Conservation (phyloP, 1,140 invertebrate genomes). For the Caerostris darwini region DNA sequence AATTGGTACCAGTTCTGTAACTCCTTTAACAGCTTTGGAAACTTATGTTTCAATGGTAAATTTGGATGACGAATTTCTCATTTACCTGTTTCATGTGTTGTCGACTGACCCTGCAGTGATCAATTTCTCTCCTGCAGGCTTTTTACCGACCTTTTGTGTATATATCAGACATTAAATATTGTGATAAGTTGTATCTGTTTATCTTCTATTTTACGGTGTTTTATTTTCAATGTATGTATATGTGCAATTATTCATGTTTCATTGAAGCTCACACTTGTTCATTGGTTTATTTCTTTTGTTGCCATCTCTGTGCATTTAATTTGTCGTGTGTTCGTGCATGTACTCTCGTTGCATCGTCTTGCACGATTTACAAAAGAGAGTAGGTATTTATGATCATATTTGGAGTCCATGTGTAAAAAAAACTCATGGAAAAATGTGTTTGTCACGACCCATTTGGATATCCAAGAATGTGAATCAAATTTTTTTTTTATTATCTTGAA, state of each 20-base stretch:
- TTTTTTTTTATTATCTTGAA: conserved; percentile 30
- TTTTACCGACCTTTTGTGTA: conserved; percentile 68
- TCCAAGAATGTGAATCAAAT: conserved; percentile 45
- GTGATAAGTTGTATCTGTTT: conserved; percentile 76
- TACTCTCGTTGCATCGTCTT: conserved; percentile 4
- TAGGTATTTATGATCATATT: conserved; percentile 42
- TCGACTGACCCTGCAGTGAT: background rate
- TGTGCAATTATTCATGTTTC: conserved; percentile 77
- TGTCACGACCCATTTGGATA: background rate
- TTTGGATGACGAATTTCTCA: background rate
- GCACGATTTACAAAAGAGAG: background rate
- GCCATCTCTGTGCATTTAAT: conserved; percentile 64
- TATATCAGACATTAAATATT: conserved; percentile 68
- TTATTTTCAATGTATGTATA: conserved; percentile 59
- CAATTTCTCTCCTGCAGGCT: background rate
- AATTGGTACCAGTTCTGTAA: conserved; percentile 68
- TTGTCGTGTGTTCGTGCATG: conserved; percentile 51
- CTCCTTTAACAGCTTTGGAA: conserved; percentile 60
- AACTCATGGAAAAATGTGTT: background rate
- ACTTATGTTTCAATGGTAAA: conserved; percentile 28
- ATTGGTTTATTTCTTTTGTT: conserved; percentile 45
- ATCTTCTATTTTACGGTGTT: conserved; percentile 53
- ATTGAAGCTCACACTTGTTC: conserved; percentile 56
- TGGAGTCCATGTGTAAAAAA: background rate
- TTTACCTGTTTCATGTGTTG: conserved; percentile 43